Evolutionary conservation across 2,113 vertebrate species (phyloP).

Genomic region (Leptobrachium leishanense): DNA sequence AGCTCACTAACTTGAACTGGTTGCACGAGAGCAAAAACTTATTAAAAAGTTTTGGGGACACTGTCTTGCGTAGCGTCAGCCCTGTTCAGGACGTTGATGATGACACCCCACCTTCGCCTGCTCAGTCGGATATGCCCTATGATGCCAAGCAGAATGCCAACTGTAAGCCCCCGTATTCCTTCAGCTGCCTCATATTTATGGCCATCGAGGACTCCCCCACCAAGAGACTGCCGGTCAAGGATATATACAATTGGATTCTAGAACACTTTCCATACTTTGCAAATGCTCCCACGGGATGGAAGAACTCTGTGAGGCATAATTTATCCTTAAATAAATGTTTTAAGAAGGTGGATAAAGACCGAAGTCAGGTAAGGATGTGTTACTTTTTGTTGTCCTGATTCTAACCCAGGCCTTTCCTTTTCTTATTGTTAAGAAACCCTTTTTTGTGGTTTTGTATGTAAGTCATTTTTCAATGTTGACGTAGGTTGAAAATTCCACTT

Average conservation of each 20-base stretch:
- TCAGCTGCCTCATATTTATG: conserved; percentile 99
- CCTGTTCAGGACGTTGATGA: conserved; percentile 87
- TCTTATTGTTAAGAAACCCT: no score
- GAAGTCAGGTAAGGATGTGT: conserved; percentile 86
- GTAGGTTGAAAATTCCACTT: no score
- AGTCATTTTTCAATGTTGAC: no score
- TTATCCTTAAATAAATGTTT: conserved; percentile 98
- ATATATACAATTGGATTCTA: conserved; percentile 98
- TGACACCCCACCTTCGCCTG: conserved; percentile 83
- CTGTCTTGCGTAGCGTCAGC: conserved; percentile 90
- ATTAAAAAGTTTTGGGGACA: conserved; percentile 95
- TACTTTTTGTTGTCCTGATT: no score
- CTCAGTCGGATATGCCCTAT: conserved; percentile 83
- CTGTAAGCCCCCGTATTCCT: conserved; percentile 96
- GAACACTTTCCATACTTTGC: conserved; percentile 98
- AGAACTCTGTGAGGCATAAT: conserved; percentile 98
- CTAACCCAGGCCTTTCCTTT: no score
- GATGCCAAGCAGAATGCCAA: conserved; percentile 91
- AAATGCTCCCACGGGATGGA: conserved; percentile 96
- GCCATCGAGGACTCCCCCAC: conserved; percentile 95
- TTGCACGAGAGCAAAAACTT: conserved; percentile 95
- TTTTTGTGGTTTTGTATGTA: no score
- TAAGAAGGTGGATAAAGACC: conserved; percentile 98
- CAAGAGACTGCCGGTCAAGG: conserved; percentile 95
- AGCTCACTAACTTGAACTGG: conserved; percentile 98